Base-by-base conservation (phyloP, 2,797 vertebrate genomes). In the Hemitrygon akajei region DNA sequence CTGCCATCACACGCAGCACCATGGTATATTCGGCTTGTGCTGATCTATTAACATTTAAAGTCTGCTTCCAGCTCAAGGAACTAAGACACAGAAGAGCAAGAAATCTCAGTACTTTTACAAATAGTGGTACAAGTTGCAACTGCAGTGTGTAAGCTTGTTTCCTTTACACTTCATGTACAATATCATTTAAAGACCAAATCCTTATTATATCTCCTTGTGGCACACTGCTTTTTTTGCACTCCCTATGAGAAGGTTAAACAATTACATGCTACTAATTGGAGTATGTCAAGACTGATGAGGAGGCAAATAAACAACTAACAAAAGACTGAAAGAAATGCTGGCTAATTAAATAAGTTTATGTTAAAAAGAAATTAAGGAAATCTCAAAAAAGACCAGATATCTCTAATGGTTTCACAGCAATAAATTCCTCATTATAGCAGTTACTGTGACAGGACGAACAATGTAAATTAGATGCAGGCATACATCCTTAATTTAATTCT, bases 331-430 rank as follows among this genome's bases (percentile, higher is more conserved):
- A 56, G 71, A 93, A 93, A 93, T 56, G 69, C 40, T 76, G 71
- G 91, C 91, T 93, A 93, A 93, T 93, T 93, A 93, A 93, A 93
- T 93, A 93, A 93, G 71, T 75, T 93, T 93, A 76, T 93, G 91
- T 56, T 56, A 71, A 30, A 40, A 87, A 63, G 71, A 56, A 93
- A 30, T 92, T 71, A 71, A 71, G 37, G 66, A 34, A 40, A 76
- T 75, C 40, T 76, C 71, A 75, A 58, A 58, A 76, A 93, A 93
- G 91, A 7, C 71, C 91, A 75, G 69, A 25, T 76, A 75, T 22
- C 37, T 92, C 40, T 92, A 69, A 93, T 93, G 20, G 27, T 76
- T 93, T 93, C 91, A 93, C 71, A 76, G 91, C n/a, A 22, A 73
- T 92, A 69, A 56, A 12, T 75, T 92, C 69, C 91, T 92, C 37